Evolutionary conservation across 2,888 invertebrate genomes (phyloP).

Genomic region (Drosophila borborema): DNA sequence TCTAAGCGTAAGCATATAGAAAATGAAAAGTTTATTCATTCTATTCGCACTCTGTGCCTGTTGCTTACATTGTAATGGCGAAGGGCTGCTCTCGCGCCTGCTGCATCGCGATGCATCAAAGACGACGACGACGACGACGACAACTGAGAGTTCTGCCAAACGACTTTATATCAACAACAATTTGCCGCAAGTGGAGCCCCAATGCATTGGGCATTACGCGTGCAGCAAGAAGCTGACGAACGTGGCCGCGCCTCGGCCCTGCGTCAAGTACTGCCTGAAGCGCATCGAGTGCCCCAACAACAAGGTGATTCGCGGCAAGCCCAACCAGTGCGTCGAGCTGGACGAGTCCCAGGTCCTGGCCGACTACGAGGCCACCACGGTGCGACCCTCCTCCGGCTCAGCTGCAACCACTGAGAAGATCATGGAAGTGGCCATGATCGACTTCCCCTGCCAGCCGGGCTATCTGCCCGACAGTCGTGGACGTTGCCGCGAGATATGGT

Average conservation of each 20-base stretch:
- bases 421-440: slow-evolving; percentile 82
- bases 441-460: slow-evolving; percentile 83
- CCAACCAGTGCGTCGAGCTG: slow-evolving; percentile 75
- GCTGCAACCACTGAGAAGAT: slow-evolving; percentile 40
- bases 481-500: slow-evolving; percentile 83
- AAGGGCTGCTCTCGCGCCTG: slow-evolving; percentile 37
- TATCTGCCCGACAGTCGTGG: slow-evolving; percentile 83
- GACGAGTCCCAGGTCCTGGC: slow-evolving; percentile 67
- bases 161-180: slow-evolving; percentile 65
- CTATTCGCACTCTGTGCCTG: slow-evolving; percentile 25
- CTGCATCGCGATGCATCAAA: slow-evolving; percentile 35
- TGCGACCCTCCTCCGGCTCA: background rate
- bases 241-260: slow-evolving; percentile 62
- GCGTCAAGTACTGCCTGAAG: slow-evolving; percentile 79
- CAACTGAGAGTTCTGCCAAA: slow-evolving; percentile 29
- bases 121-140: slow-evolving; percentile 43
- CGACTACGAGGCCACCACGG: slow-evolving; percentile 32
- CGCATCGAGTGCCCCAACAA: slow-evolving; percentile 66
- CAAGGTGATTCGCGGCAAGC: slow-evolving; percentile 44
- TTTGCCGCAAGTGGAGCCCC: slow-evolving; percentile 60
- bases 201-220: slow-evolving; percentile 62
- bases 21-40: slow-evolving; percentile 54
- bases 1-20: slow-evolving; percentile 27
- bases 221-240: slow-evolving; percentile 75
- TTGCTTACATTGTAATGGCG: slow-evolving; percentile 16